Percentiles rank a stretch among this genome's conserved stretches.
phyloP scores from a whole-genome alignment of 2,797 vertebrate species.

The Cephalopachus bancanus region DNA sequence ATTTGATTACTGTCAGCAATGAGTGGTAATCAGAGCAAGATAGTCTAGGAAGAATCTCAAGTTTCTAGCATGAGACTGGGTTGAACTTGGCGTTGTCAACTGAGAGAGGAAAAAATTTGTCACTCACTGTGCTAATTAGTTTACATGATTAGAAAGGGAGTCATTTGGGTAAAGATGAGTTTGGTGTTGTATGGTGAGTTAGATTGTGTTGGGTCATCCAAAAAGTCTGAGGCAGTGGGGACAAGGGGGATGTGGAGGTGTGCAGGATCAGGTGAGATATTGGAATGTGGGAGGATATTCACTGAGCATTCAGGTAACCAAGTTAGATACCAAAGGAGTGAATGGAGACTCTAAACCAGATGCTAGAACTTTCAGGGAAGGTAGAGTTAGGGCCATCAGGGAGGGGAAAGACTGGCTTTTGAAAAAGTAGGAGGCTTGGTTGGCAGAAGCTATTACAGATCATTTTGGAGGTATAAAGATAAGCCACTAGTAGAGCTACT shows the following conservation, averaged over 20 bases:
- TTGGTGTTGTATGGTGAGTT: neutral
- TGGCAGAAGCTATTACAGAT: neutral
- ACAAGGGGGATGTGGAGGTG: neutral
- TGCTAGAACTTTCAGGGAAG: neutral
- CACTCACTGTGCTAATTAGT: neutral
- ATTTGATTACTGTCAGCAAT: constrained; percentile 15
- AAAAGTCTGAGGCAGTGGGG: neutral
- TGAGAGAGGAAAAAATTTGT: neutral
- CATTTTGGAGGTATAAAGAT: neutral
- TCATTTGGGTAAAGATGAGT: neutral
- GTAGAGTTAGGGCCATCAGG: neutral
- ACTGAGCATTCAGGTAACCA: neutral
- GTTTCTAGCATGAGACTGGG: neutral
- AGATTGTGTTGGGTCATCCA: neutral
- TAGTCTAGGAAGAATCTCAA: neutral
- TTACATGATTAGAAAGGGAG: constrained; percentile 2
- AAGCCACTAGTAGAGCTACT: neutral
- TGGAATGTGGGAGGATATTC: neutral
- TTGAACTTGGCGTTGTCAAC: neutral
- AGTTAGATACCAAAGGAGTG: neutral
- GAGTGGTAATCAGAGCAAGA: neutral
- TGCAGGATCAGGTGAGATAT: neutral
- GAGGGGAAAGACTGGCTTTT: neutral
- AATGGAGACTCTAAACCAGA: neutral
- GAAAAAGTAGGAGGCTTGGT: neutral